Base-by-base conservation (phyloP, 2,113 vertebrate species). In the Eudyptes chrysolophus region DNA sequence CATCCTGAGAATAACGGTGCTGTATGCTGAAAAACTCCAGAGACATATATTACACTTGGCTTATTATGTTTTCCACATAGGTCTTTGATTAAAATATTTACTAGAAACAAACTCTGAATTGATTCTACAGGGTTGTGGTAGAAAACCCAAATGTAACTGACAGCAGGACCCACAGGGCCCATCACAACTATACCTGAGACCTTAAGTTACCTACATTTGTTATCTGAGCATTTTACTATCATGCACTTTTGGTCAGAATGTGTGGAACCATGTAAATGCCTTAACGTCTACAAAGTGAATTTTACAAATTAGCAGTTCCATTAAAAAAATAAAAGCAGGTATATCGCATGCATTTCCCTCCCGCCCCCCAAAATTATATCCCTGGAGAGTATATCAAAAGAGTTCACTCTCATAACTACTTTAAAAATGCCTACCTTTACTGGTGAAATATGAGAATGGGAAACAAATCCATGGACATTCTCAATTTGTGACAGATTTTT, bases 401-500 rank as follows among this genome's bases (percentile, higher is more conserved):
- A 90, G 21, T 22, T 44, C 40, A 71, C 6, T 65, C 62, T 36
- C 14, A 81, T 25, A 66, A 42, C 10, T 61, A 90, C 46, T 38
- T 81, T 7, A 30, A 36, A 68, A 74, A 79, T 42, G 40, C 97
- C 85, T 99, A 99, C 99, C 99, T 99, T 99, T 98, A 99, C 97
- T n/a, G 99, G 99, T 15, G 99, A 99, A 98, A 99, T 99, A 95
- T 99, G 99, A 65, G 99, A 99, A 80, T 99, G 99, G 62, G 99
- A 98, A 96, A 99, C 99, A 95, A 99, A 99, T 90, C 99, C 99
- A 86, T 99, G 99, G 44, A 99, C 98, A 40, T 99, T 99, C 96
- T 99, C 99, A 55, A 99, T 99, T 97, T 99, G 99, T 32, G 99
- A 99, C 16, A 99, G 97, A 96, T 98, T 99, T 98, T 99, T 99